phyloP scores from a whole-genome alignment of 1,140 invertebrate genomes.

The Ooceraea biroi region DNA sequence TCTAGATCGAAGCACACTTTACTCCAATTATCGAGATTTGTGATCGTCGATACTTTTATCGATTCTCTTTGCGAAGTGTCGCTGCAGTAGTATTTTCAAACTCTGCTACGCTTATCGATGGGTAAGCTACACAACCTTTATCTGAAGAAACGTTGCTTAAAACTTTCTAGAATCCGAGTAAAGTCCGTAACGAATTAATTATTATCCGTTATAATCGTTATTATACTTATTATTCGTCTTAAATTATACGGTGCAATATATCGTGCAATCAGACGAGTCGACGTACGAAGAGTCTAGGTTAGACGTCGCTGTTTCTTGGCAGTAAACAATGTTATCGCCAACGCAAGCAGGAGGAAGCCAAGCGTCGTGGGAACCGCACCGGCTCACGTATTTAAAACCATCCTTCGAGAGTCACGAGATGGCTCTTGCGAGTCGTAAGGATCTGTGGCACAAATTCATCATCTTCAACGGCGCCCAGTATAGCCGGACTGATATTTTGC shows the following conservation, averaged over 20 bases:
- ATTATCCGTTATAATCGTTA: background rate
- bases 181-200: background rate
- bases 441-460: constrained; percentile 85
- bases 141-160: background rate
- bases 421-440: constrained; percentile 76
- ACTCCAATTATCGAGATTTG: too few relatives aligned
- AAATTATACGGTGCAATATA: background rate
- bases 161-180: background rate
- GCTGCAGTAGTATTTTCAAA: too few relatives aligned
- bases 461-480: constrained; percentile 76
- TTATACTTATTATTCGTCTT: background rate
- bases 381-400: constrained; percentile 79
- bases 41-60: too few relatives aligned
- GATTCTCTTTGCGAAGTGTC: too few relatives aligned
- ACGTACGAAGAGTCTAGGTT: background rate
- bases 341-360: background rate
- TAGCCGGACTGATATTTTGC: constrained; percentile 74
- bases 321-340: constrained; percentile 36
- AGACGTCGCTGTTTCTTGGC: background rate
- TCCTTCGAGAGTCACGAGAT: constrained; percentile 76
- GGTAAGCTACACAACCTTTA: too few relatives aligned
- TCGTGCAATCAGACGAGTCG: background rate
- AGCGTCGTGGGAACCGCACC: constrained; percentile 74
- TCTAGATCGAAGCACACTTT: too few relatives aligned
- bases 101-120: too few relatives aligned